Evolutionary conservation across 2,113 vertebrate genomes (phyloP).

Genomic region (Podocnemis expansa): DNA sequence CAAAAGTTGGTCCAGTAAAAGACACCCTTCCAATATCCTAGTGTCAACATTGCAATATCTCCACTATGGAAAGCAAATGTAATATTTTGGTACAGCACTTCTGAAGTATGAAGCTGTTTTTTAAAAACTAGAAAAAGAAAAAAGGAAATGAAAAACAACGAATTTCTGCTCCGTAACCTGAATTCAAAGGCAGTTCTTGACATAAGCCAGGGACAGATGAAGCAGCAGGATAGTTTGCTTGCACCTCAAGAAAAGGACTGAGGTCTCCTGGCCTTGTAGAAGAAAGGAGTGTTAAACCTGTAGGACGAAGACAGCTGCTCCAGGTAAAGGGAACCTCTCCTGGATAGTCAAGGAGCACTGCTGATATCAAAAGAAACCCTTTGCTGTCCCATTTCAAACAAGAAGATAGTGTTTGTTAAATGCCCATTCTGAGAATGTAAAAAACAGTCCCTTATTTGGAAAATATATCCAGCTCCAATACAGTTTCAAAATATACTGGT

Average conservation of each 20-base stretch:
- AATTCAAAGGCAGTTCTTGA: not conserved
- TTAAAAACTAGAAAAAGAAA: not conserved
- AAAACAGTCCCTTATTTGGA: not conserved
- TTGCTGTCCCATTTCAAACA: not conserved
- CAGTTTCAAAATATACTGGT: not conserved
- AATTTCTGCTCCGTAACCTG: not conserved
- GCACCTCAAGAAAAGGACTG: not conserved
- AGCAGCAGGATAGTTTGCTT: not conserved
- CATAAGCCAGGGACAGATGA: not conserved
- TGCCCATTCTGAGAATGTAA: not conserved
- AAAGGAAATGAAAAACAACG: not conserved
- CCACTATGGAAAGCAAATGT: not conserved
- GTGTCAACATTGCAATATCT: not conserved
- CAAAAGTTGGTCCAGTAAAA: not conserved
- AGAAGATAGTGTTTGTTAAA: not conserved
- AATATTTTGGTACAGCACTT: not conserved
- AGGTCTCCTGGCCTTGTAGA: not conserved
- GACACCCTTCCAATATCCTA: not conserved
- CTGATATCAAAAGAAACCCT: not conserved
- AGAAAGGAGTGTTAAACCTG: not conserved
- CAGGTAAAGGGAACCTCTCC: not conserved
- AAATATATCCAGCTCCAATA: not conserved
- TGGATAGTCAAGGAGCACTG: not conserved
- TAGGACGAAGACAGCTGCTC: accelerated
- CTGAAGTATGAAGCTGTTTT: not conserved